Evolutionary conservation across 1,140 invertebrate species (phyloP).

Genomic region (Zaprionus ghesquierei): DNA sequence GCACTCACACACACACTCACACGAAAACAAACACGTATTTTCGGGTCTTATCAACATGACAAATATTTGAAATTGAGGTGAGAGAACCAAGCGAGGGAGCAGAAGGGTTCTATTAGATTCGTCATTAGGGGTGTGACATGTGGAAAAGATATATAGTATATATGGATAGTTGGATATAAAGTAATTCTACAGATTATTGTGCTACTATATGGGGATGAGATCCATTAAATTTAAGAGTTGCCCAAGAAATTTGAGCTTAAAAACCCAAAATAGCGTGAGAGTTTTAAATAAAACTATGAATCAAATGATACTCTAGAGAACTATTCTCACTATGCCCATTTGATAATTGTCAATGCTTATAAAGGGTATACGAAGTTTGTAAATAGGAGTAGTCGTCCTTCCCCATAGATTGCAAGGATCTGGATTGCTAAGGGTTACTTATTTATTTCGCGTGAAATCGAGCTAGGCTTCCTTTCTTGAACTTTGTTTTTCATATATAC

Average conservation of each 20-base stretch:
- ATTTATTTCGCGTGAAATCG: no score
- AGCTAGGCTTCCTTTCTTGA: no score
- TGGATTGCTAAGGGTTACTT: no score
- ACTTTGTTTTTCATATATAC: no score
- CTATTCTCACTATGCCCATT: no score
- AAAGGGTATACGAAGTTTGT: no score
- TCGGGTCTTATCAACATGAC: slow-evolving; percentile 66
- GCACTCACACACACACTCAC: slow-evolving; percentile 15
- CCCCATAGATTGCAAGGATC: no score
- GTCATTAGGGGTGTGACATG: slow-evolving; percentile 8
- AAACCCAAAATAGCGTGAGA: not conserved
- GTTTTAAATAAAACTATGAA: not conserved
- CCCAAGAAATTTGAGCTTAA: not conserved
- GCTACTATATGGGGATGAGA: not conserved
- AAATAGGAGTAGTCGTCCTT: no score
- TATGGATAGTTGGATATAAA: not conserved
- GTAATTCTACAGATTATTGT: not conserved
- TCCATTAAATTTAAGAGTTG: not conserved
- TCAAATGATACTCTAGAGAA: no score
- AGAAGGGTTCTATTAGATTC: slow-evolving; percentile 21
- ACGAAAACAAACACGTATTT: slow-evolving; percentile 28
- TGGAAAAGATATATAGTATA: not conserved
- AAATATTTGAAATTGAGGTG: slow-evolving; percentile 76
- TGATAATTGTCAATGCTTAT: no score
- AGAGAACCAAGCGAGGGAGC: slow-evolving; percentile 19